Conservation (phyloP, 2,113 vertebrate species). For the Trogon surrucura region DNA sequence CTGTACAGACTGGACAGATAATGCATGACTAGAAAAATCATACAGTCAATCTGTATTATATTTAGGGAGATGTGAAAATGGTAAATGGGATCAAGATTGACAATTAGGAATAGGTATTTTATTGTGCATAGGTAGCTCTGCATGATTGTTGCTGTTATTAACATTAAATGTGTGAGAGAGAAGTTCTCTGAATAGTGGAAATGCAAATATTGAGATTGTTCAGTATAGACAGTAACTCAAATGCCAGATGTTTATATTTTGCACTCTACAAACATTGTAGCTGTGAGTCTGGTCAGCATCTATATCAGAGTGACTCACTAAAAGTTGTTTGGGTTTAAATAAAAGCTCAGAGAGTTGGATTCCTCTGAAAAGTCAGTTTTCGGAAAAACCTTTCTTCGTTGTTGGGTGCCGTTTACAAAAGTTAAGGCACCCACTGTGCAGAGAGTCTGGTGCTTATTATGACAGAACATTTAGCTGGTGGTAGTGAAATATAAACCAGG, state of each 20-base stretch:
- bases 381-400: fast-evolving
- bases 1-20: neutral
- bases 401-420: neutral
- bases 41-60: neutral
- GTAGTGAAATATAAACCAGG: neutral
- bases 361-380: neutral
- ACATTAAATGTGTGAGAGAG: neutral
- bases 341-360: neutral
- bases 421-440: neutral
- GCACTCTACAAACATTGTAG: neutral
- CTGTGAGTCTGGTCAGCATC: neutral
- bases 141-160: neutral
- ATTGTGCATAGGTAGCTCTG: neutral
- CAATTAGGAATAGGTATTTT: neutral
- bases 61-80: neutral
- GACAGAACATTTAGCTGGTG: neutral
- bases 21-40: neutral
- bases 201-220: neutral
- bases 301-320: neutral
- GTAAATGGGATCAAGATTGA: neutral
- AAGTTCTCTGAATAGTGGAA: neutral
- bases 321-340: neutral
- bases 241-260: neutral
- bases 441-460: neutral
- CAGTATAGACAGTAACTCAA: neutral